Percentiles rank a stretch among this genome's conserved stretches.
Evolutionary conservation across 1,140 invertebrate species (phyloP).

Genomic region (Arion vulgaris): DNA sequence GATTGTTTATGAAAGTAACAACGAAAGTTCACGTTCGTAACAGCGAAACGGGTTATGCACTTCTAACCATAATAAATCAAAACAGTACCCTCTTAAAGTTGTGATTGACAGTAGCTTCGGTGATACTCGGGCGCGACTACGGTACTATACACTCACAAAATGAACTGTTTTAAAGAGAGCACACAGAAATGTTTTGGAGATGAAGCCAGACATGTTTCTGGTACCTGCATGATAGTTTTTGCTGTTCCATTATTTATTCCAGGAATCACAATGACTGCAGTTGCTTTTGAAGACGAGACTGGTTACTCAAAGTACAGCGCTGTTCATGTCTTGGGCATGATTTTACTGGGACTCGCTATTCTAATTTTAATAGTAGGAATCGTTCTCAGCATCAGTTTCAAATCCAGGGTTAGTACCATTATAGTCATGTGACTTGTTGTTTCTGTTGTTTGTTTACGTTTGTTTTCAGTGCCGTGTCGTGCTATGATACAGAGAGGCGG

Average conservation of each 20-base stretch:
- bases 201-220: slow-evolving; percentile 33
- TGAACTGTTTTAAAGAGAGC: not conserved
- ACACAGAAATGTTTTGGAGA: not conserved
- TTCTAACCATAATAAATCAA: no score
- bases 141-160: no score
- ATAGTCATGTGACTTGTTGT: no score
- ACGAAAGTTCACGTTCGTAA: no score
- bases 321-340: slow-evolving; percentile 51
- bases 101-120: no score
- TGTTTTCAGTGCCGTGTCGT: no score
- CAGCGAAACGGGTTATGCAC: no score
- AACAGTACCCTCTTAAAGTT: no score
- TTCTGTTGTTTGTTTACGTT: no score
- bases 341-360: slow-evolving; percentile 41
- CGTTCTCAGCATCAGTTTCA: slow-evolving; percentile 20
- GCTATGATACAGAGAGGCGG: no score
- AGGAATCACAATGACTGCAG: slow-evolving; percentile 50
- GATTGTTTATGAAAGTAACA: no score
- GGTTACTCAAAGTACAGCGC: slow-evolving; percentile 51
- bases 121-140: no score
- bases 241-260: slow-evolving; percentile 52
- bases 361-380: slow-evolving; percentile 47
- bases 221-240: slow-evolving; percentile 54
- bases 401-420: slow-evolving; percentile 24
- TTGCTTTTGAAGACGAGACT: slow-evolving; percentile 51